Conservation (phyloP, 1,140 invertebrate species). For the Temnothorax curvispinosus region DNA sequence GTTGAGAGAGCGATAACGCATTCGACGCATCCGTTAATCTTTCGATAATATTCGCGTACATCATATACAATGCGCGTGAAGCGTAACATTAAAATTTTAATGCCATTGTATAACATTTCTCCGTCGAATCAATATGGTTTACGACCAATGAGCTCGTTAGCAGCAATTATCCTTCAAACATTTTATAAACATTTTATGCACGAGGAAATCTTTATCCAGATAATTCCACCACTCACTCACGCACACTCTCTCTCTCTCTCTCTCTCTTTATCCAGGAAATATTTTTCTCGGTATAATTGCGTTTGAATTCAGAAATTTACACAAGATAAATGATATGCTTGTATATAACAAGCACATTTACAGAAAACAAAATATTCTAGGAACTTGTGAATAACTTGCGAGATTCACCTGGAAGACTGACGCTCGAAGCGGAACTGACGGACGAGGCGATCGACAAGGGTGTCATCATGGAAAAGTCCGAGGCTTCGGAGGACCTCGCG, state of each 20-base stretch:
- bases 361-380: not conserved
- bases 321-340: not conserved
- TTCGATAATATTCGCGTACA: slow-evolving; percentile 27
- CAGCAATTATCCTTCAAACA: not conserved
- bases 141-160: slow-evolving; percentile 18
- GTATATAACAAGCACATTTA: not conserved
- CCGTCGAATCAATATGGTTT: not conserved
- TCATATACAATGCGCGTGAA: slow-evolving; percentile 4
- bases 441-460: slow-evolving; percentile 75
- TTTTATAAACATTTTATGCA: not conserved
- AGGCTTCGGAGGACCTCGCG: slow-evolving; percentile 68
- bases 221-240: not conserved
- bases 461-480: slow-evolving; percentile 73
- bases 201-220: not conserved
- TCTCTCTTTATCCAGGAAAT: not conserved
- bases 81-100: slow-evolving; percentile 50
- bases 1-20: slow-evolving; percentile 25
- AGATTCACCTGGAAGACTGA: slow-evolving; percentile 77
- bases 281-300: not conserved
- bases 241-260: too few species aligned
- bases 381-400: not conserved
- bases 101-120: slow-evolving; percentile 12
- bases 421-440: slow-evolving; percentile 73
- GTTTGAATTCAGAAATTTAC: not conserved
- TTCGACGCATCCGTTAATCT: slow-evolving; percentile 33